A percentile compares a stretch with the other conserved stretches of the same genome.
Evolutionary conservation across 2,888 invertebrate genomes (phyloP).

Genomic region (Brachylomia viminalis): DNA sequence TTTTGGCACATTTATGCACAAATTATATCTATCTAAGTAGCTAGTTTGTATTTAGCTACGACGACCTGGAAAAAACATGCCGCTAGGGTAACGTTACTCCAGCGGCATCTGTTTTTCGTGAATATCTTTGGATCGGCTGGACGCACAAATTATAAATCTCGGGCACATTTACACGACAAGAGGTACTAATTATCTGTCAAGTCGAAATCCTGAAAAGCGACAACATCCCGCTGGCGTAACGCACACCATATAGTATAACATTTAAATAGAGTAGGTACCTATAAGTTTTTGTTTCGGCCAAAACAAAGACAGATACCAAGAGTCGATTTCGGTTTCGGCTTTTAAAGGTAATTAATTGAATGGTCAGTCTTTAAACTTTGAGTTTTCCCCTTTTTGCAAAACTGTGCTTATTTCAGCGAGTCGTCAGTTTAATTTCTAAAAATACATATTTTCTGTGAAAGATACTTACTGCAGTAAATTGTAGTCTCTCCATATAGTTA

Average conservation of each 20-base stretch:
- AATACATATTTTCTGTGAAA: neutral
- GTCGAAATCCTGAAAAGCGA: no score
- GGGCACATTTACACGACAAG: no score
- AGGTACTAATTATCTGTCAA: no score
- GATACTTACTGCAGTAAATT: neutral
- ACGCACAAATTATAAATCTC: no score
- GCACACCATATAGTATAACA: neutral
- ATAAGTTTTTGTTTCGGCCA: constrained; percentile 7
- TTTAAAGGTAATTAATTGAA: neutral
- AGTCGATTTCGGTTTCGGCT: neutral
- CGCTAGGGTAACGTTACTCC: no score
- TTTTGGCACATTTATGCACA: no score
- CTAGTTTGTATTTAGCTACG: no score
- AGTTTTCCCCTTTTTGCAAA: neutral
- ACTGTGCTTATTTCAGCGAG: neutral
- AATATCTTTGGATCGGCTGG: no score
- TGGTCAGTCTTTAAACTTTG: neutral
- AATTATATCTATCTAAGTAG: no score
- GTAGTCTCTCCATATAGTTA: neutral
- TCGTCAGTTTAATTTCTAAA: neutral
- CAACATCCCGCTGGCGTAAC: no score
- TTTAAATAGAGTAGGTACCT: neutral
- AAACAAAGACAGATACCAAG: neutral
- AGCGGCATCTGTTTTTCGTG: no score
- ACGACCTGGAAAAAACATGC: no score